These are phyloP conservation scores for Cyprinella venusta DNA, from an alignment of 2,797 vertebrate species.

Conservation along the genomic window DNA sequence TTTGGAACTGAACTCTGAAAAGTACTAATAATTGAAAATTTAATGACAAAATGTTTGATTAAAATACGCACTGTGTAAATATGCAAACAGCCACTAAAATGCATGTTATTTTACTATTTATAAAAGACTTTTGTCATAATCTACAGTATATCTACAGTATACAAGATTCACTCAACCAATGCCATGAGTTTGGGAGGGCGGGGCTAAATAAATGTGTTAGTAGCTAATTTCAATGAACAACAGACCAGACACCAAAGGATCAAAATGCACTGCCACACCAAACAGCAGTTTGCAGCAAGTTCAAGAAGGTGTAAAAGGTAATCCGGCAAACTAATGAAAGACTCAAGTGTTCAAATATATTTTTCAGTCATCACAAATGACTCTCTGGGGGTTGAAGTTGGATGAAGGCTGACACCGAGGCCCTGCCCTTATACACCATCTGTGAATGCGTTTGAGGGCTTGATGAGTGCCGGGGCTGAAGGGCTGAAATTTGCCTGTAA, in stretches of 20 bases:
- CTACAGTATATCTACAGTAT: too few species aligned
- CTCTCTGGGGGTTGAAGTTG: conserved; percentile 20
- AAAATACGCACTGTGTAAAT: not conserved
- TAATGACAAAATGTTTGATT: not conserved
- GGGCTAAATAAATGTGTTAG: not conserved
- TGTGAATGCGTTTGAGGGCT: conserved; percentile 6
- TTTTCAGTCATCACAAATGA: conserved; percentile 21
- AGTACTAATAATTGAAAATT: not conserved
- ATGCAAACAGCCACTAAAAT: not conserved
- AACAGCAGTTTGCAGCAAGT: not conserved
- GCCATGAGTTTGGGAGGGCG: not conserved
- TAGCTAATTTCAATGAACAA: not conserved
- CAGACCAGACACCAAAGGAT: not conserved
- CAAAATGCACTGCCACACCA: not conserved
- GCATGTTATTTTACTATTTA: too few species aligned
- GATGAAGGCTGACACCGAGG: conserved; percentile 46
- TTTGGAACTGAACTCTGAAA: not conserved
- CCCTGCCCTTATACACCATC: conserved; percentile 8
- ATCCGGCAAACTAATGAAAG: not conserved
- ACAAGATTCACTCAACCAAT: not conserved
- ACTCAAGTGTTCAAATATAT: not conserved
- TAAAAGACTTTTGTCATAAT: not conserved
- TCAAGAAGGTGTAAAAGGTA: not conserved
- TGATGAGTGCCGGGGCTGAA: not conserved
- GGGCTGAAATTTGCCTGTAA: conserved; percentile 53